Base-by-base conservation (phyloP, 37 sponge, comb jelly and placozoan genomes). In the Diacarnus erythraeanus region DNA sequence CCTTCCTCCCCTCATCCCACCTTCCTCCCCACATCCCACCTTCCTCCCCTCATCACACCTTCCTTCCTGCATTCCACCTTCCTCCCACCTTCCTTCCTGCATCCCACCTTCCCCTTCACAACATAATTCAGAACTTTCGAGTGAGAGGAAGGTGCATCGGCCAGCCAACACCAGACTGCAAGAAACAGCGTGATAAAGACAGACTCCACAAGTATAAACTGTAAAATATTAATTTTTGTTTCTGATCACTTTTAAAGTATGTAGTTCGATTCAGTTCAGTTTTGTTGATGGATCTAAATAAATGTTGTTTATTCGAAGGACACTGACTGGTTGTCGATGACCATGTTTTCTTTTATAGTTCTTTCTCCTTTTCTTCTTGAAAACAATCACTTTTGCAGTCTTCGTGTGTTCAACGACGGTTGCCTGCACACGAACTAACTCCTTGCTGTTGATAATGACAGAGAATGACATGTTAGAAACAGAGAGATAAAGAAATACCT, bases 281-380 rank as follows among this genome's bases (percentile, higher is more conserved):
- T 71, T 17, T 30, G 66, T 15, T 17, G 26, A 18, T 26, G 73
- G 8, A 18, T 43, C 26, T 8, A 72, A 17, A 17, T 72, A 27
- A 40, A 72, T 72, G 73, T 30, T 72, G 73, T 65, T 65, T 5
- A 65, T 65, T 20, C 66, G 31, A 3, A 65, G 15, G 66, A 30
- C 17, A 10, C 66, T 65, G 9, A 65, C 66, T 3, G 66, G 66
- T 30, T 65, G 66, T 56, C 59, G 18, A 36, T 57, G 58, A 30
- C 51, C 95, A 85, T 72, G 65, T 59, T 57, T 95, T 68, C 90
- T 76, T 61, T 95, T 95, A 74, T 95, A 95, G 57, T 89, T 92
- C 38, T 95, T 95, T 73, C 95, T 83, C 60, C 94, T 77, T 36
- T 95, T 95, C 90, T 95, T 95, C 78, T 95, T 95, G 67, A 95